Evolutionary conservation across 2,797 vertebrate species (phyloP).

Genomic region (Poecilia wingei): DNA sequence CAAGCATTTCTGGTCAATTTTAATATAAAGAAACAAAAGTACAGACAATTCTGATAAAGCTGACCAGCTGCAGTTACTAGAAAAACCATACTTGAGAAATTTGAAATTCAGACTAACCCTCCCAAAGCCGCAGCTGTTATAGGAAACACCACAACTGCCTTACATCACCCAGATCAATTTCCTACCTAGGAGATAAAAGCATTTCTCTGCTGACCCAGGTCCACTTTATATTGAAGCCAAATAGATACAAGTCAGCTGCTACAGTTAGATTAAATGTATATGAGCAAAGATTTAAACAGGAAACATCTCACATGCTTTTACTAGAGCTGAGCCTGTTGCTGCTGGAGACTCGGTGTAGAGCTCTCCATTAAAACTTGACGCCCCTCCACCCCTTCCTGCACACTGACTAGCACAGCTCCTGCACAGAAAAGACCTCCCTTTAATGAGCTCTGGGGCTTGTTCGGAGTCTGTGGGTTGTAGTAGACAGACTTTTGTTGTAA

Average conservation of each 20-base stretch:
- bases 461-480: slow-evolving; percentile 21
- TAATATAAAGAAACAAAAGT: background rate
- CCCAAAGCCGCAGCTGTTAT: slow-evolving; percentile 23
- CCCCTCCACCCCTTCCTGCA: slow-evolving; percentile 48
- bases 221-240: slow-evolving; percentile 34
- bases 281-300: slow-evolving; percentile 29
- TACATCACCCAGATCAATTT: slow-evolving; percentile 38
- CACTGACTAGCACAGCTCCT: slow-evolving; percentile 58
- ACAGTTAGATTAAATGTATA: slow-evolving; percentile 30
- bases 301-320: slow-evolving; percentile 17
- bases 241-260: slow-evolving; percentile 18
- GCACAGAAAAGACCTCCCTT: slow-evolving; percentile 32
- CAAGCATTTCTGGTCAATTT: background rate
- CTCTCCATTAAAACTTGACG: slow-evolving; percentile 39
- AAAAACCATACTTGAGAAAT: background rate
- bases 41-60: background rate
- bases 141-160: slow-evolving; percentile 16
- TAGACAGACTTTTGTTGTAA: background rate
- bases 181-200: slow-evolving; percentile 31
- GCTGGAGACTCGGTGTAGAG: slow-evolving; percentile 49
- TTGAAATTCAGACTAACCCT: slow-evolving; percentile 21
- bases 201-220: slow-evolving; percentile 22
- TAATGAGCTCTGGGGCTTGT: slow-evolving; percentile 35
- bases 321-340: slow-evolving; percentile 49
- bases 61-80: background rate